phyloP scores from a whole-genome alignment of 2,113 vertebrate genomes.

The Pseudopipra pipra region DNA sequence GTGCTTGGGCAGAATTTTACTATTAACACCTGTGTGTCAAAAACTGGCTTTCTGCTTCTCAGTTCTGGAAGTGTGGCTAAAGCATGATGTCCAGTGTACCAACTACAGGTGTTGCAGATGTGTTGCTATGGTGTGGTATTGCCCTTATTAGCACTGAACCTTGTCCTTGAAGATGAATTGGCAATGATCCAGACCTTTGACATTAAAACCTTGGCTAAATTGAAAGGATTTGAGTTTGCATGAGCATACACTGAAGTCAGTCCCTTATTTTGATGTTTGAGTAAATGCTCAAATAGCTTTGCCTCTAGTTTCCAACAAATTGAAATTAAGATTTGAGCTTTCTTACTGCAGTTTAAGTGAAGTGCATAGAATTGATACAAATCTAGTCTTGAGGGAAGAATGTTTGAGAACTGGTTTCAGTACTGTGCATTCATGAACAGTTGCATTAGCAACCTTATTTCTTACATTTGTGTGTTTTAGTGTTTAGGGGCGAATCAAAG shows the following conservation, averaged over 20 bases:
- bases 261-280: not conserved
- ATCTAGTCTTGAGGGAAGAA: not conserved
- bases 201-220: not conserved
- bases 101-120: not conserved
- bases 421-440: not conserved
- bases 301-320: not conserved
- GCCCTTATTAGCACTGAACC: not conserved
- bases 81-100: slow-evolving; percentile 65
- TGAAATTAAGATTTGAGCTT: not conserved
- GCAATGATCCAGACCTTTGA: not conserved
- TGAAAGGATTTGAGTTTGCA: not conserved
- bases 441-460: not conserved
- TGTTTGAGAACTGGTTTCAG: not conserved
- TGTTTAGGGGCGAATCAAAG: not conserved
- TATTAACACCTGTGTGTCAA: slow-evolving; percentile 74
- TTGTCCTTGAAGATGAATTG: not conserved
- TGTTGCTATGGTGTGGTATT: not conserved
- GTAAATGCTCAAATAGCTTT: not conserved
- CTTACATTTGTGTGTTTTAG: not conserved
- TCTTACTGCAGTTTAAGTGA: not conserved
- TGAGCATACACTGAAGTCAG: not conserved
- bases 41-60: slow-evolving; percentile 62
- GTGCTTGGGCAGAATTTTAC: slow-evolving; percentile 71
- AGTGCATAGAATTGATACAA: not conserved
- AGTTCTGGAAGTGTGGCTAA: slow-evolving; percentile 36